Conservation (phyloP, 2,113 vertebrate species). For the Balaeniceps rex region DNA sequence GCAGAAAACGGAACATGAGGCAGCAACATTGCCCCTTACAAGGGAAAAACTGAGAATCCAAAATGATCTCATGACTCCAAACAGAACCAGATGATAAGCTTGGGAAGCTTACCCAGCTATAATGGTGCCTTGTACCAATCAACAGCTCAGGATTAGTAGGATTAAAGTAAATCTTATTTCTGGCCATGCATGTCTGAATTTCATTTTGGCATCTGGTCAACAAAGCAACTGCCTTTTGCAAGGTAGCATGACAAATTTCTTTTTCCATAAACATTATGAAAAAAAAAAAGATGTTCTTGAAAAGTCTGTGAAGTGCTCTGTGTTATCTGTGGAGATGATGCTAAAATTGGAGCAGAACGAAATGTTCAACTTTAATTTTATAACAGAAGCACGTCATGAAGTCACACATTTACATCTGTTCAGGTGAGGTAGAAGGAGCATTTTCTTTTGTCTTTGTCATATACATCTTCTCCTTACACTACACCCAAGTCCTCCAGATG, state of each 20-base stretch:
- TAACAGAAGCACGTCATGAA: background rate
- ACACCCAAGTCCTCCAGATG: background rate
- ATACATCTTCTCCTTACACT: background rate
- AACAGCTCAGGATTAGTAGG: constrained; percentile 58
- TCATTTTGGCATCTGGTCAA: constrained; percentile 47
- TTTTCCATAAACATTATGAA: background rate
- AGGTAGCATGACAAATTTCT: constrained; percentile 29
- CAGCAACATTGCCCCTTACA: background rate
- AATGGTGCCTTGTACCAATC: constrained; percentile 58
- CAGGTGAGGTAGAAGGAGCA: background rate
- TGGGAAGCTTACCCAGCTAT: constrained; percentile 42
- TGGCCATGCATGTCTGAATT: constrained; percentile 56
- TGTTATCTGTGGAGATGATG: background rate
- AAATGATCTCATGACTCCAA: constrained; percentile 31
- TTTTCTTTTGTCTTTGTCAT: background rate
- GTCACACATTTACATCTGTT: background rate
- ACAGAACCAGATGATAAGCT: constrained; percentile 34
- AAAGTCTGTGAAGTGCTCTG: background rate
- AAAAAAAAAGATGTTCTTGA: background rate
- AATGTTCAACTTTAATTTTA: background rate
- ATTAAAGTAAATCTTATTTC: constrained; percentile 65
- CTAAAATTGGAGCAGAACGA: constrained; percentile 7
- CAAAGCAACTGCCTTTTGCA: background rate
- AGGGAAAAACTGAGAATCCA: background rate
- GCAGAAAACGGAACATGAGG: background rate